Percentiles rank a stretch among this genome's conserved stretches.
phyloP scores from a whole-genome alignment of 2,888 invertebrate genomes.

The Leptogaster cylindrica region DNA sequence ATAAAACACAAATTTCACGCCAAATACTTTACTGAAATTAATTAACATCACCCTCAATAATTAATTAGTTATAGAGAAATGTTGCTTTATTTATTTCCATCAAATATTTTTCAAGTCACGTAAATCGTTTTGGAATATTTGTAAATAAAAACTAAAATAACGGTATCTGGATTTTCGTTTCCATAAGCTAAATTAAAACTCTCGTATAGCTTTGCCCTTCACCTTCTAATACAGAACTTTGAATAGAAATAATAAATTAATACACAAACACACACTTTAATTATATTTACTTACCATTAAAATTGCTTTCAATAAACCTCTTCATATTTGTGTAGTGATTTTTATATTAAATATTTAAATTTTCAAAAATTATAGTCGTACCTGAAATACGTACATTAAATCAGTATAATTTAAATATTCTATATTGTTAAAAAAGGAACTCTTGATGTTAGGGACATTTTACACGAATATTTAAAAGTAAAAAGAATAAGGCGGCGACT shows the following conservation, averaged over 20 bases:
- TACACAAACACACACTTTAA: too few species aligned
- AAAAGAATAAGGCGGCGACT: constrained; percentile 34
- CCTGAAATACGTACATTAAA: constrained; percentile 21
- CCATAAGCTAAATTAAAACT: too few species aligned
- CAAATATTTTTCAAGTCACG: neutral
- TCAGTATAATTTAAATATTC: constrained; percentile 14
- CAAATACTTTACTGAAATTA: too few species aligned
- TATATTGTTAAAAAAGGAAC: neutral
- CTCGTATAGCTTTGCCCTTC: too few species aligned
- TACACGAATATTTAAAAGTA: neutral
- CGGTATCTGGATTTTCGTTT: too few species aligned
- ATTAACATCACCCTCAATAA: too few species aligned
- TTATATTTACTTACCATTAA: too few species aligned
- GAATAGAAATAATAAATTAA: too few species aligned
- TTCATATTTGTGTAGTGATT: neutral
- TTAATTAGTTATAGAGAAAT: neutral
- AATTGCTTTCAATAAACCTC: too few species aligned
- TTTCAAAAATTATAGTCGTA: constrained; percentile 5
- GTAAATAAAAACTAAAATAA: too few species aligned
- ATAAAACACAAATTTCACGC: too few species aligned
- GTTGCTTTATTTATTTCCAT: neutral
- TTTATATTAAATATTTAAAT: neutral
- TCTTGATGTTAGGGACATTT: constrained; percentile 20
- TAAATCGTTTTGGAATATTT: neutral
- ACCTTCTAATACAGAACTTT: too few species aligned